Evolutionary conservation across 2,113 vertebrate species (phyloP).

Genomic region (Gasterosteus aculeatus): DNA sequence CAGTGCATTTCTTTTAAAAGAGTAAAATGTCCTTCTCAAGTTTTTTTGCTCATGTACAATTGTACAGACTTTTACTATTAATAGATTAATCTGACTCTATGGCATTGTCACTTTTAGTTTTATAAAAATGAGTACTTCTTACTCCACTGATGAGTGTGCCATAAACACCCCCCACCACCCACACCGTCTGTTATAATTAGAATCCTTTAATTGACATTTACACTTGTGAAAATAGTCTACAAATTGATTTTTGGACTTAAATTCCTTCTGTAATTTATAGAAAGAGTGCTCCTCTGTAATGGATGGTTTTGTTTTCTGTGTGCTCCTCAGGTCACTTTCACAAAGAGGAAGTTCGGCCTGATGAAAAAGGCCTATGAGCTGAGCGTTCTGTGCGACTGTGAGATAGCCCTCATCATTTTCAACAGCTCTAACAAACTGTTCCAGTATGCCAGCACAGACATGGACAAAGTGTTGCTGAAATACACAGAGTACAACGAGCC

Average conservation of each 20-base stretch:
- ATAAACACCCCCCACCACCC: not conserved
- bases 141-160: not conserved
- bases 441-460: slow-evolving; percentile 99
- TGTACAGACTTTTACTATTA: too few species aligned
- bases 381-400: slow-evolving; percentile 99
- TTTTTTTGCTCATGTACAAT: not conserved
- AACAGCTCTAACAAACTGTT: slow-evolving; percentile 99
- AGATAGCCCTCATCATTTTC: slow-evolving; percentile 99
- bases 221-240: not conserved
- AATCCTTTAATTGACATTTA: not conserved
- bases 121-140: not conserved
- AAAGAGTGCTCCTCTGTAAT: slow-evolving; percentile 8
- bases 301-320: slow-evolving; percentile 40
- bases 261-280: slow-evolving; percentile 2
- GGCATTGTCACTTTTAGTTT: not conserved
- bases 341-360: slow-evolving; percentile 98
- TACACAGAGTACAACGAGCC: slow-evolving; percentile 99
- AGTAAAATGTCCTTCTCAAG: not conserved
- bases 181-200: not conserved
- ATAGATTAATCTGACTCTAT: not conserved
- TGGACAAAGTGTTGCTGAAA: slow-evolving; percentile 99
- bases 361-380: slow-evolving; percentile 99
- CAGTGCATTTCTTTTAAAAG: not conserved
- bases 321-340: slow-evolving; percentile 93
- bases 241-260: not conserved